Percentiles rank a stretch among this genome's conserved stretches.
These are phyloP conservation scores for Smithornis capensis DNA, from an alignment of 2,113 vertebrate genomes.

Conservation along the genomic window DNA sequence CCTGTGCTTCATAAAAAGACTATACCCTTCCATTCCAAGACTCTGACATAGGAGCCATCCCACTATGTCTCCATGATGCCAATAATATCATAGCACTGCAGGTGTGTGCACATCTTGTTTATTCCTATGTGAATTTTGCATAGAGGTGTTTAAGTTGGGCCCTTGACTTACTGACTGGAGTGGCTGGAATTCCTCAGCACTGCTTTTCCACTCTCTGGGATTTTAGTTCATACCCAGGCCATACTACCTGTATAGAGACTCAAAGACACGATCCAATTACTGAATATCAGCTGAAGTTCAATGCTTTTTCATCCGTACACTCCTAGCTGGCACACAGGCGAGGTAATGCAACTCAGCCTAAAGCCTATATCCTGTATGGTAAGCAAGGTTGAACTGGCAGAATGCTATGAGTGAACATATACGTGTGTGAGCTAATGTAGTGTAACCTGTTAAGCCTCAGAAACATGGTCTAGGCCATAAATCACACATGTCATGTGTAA, in stretches of 20 bases:
- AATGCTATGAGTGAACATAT: neutral
- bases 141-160: neutral
- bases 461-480: neutral
- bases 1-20: neutral
- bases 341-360: neutral
- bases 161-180: neutral
- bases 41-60: neutral
- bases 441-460: neutral
- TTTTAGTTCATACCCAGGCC: neutral
- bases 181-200: neutral
- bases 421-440: neutral
- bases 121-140: neutral
- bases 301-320: accelerated
- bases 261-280: neutral
- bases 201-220: neutral
- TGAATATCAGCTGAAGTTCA: neutral
- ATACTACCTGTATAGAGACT: neutral
- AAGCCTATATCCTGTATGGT: neutral
- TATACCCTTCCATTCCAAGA: neutral
- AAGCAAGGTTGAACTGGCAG: accelerated
- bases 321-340: neutral
- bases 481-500: neutral
- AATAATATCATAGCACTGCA: neutral
- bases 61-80: neutral
- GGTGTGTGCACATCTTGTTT: neutral